Evolutionary conservation across 2,797 vertebrate species (phyloP), one percentile per base, ranked within the genome.

Genomic region (Tangara arthus): DNA sequence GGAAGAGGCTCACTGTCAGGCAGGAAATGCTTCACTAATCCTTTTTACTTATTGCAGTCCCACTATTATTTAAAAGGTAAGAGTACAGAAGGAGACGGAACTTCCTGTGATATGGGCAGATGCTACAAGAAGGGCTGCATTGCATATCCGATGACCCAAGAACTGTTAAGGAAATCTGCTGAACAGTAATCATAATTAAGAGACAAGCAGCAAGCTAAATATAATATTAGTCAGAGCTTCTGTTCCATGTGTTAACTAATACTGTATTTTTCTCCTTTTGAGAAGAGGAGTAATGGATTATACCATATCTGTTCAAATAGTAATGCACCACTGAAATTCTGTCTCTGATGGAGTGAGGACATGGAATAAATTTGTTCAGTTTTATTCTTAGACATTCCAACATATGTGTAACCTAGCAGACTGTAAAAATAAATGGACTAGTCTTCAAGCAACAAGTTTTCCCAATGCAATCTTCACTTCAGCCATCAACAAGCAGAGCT

Each of bases 121-220:
- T 95, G 87, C 37, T 89, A 52, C 44, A 78, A 89, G 82, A 80
- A 84, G 19, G 24, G 32, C 32, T 84, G 66, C 16, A 30, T 11
- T 77, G 49, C 76, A 75, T 63, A 82, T 89, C 70, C 2, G 2
- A 75, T 90, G 87, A 91, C 57, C 69, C 73, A 92, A 65, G 47
- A 32, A 88, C 71, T 52, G 39, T 27, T 87, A 82, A 89, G 57
- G 44, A 91, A 95, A 83, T 50, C 59, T 84, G 44, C 49, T 82
- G 63, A 84, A 83, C 52, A 76, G 47, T 61, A 81, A 57, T 70
- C 75, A 78, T 63, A 79, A 95, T 93, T 91, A 87, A 77, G 72
- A 85, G 53, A 71, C 42, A 88, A 89, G 53, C 39, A 89, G 30
- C 23, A 49, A 71, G 59, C 17, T 84, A 87, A 93, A 91, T 75